phyloP scores from a whole-genome alignment of 2,113 vertebrate genomes.

The Thermophis baileyi region DNA sequence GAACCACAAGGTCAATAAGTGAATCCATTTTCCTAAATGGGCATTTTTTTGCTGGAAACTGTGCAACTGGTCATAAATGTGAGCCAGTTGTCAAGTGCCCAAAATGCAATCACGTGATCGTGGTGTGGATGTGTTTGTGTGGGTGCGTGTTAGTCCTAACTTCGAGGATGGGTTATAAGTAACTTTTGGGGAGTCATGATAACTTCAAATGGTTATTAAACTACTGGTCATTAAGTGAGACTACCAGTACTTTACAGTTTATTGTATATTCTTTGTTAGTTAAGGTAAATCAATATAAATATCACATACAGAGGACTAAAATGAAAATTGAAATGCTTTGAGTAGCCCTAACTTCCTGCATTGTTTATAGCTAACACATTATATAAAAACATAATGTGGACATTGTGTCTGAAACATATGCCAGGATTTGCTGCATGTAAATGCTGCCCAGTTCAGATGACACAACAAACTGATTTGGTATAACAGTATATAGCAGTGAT shows the following conservation, averaged over 20 bases:
- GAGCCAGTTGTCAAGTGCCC: background rate
- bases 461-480: background rate
- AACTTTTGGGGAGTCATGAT: background rate
- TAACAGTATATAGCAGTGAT: background rate
- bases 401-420: background rate
- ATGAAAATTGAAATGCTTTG: background rate
- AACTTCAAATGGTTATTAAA: background rate
- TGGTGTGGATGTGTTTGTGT: background rate
- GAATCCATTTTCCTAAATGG: background rate
- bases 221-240: background rate
- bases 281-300: background rate
- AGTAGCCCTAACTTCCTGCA: background rate
- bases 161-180: background rate
- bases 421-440: background rate
- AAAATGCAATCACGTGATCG: background rate
- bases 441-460: background rate
- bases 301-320: background rate
- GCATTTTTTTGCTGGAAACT: background rate
- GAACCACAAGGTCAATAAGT: background rate
- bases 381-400: background rate
- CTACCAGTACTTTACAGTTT: background rate
- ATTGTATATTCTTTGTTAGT: background rate
- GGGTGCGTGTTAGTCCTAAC: background rate
- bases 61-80: background rate
- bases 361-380: background rate